Conservation (phyloP, 2,888 invertebrate genomes). For the Phyllotreta cruciferae region DNA sequence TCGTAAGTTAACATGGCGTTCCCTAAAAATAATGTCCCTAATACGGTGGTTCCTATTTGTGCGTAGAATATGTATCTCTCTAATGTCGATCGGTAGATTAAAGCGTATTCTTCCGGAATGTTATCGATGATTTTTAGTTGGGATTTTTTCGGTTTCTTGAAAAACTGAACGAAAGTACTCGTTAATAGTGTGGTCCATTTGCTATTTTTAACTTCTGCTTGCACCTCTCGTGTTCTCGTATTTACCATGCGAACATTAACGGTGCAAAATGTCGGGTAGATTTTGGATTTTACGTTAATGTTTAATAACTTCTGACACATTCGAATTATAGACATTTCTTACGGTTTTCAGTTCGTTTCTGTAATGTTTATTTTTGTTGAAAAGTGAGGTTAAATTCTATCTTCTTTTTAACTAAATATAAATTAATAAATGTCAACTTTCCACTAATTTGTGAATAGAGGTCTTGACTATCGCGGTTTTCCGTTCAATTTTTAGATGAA, state of each 20-base stretch:
- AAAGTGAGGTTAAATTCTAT: too few species aligned
- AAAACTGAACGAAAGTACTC: conserved; percentile 42
- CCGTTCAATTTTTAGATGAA: too few species aligned
- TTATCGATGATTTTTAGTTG: conserved; percentile 48
- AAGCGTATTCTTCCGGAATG: conserved; percentile 51
- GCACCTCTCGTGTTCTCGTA: background rate
- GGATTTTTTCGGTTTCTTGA: conserved; percentile 39
- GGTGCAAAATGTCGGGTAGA: background rate
- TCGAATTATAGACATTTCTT: conserved; percentile 17
- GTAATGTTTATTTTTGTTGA: too few species aligned
- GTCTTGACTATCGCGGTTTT: too few species aligned
- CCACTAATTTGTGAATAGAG: too few species aligned
- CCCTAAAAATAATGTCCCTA: conserved; percentile 39
- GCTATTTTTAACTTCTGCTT: too few species aligned
- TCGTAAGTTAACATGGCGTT: conserved; percentile 34
- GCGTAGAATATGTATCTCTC: conserved; percentile 48
- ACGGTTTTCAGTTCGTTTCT: too few species aligned
- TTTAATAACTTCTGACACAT: conserved; percentile 8
- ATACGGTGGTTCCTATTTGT: conserved; percentile 47
- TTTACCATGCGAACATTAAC: conserved; percentile 1
- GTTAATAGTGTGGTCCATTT: too few species aligned
- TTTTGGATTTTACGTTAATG: conserved; percentile 2
- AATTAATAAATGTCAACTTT: too few species aligned
- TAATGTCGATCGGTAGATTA: conserved; percentile 55
- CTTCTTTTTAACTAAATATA: too few species aligned